These are phyloP conservation scores for Epistrophe eligans DNA, from an alignment of 2,888 invertebrate genomes.

Conservation along the genomic window DNA sequence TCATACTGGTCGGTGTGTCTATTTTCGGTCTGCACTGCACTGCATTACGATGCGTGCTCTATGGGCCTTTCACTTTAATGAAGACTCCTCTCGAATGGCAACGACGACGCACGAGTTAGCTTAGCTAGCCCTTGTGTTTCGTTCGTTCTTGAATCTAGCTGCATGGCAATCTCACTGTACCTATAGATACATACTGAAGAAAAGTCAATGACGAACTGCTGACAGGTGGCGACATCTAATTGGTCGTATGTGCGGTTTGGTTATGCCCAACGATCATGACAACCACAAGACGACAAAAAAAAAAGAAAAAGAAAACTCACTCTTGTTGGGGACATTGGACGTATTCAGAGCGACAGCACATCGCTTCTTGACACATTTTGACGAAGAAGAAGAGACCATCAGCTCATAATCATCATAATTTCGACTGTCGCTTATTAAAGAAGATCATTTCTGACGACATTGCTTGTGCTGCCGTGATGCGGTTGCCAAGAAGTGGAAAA, in stretches of 20 bases:
- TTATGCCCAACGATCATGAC: constrained; percentile 39
- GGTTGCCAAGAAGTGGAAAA: constrained; percentile 60
- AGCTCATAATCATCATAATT: constrained; percentile 82
- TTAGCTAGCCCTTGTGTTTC: not conserved
- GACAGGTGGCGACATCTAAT: constrained; percentile 84
- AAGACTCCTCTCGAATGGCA: constrained; percentile 52
- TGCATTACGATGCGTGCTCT: constrained; percentile 9
- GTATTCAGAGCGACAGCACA: constrained; percentile 58
- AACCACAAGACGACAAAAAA: constrained; percentile 20
- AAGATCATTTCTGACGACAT: constrained; percentile 70
- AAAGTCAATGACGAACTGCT: constrained; percentile 83
- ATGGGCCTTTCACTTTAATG: constrained; percentile 47
- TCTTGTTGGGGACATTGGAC: constrained; percentile 57
- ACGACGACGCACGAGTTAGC: too few species aligned
- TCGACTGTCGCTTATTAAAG: constrained; percentile 77
- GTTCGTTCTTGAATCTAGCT: constrained; percentile 7
- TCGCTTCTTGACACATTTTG: constrained; percentile 43
- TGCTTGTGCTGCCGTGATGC: not conserved
- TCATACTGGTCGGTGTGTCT: constrained; percentile 60
- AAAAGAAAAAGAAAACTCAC: not conserved
- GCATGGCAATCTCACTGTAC: constrained; percentile 2
- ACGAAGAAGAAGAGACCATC: constrained; percentile 68
- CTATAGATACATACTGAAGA: not conserved
- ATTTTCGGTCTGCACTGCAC: constrained; percentile 32
- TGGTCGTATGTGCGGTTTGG: constrained; percentile 79